Base-by-base conservation (phyloP, 2,113 vertebrate species). In the Cinclus cinclus region DNA sequence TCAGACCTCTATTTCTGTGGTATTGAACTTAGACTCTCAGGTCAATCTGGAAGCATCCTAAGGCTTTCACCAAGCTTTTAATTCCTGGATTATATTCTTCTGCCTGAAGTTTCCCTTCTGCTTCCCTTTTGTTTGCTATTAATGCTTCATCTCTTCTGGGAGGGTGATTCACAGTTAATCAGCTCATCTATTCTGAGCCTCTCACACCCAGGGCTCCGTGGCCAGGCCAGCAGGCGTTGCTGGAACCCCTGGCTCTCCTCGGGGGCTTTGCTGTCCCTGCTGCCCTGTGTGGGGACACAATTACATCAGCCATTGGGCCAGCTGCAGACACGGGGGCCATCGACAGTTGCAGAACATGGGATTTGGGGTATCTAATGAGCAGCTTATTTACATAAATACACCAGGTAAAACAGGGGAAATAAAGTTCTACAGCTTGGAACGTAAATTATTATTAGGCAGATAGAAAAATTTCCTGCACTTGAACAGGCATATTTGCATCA, bases 371-470 rank as follows among this genome's bases (percentile, higher is more conserved):
- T 62, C 90, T 97, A 97, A 97, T 92, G 93, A 97, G 95, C 86
- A 96, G 92, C 90, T 97, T 92, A 85, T 97, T 97, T 96, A 91
- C 91, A 96, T 96, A 96, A 97, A 96, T 53, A 94, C 78, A 96
- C 69, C 94, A 97, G 95, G 95, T 97, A 96, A 96, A 95, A 88
- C 41, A 30, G 82, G 70, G 85, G 64, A 17, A 87, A 92, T 83
- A 56, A 84, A 60, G 50, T 88, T 96, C 90, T 94, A 83, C 78
- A 92, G 79, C 79, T 96, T 87, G 41, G 82, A 98, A 95, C 59
- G 87, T 71, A 89, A 94, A 93, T 74, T 91, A 95, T 55, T 81
- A 75, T 56, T 85, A 94, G 74, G 80, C 81, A 97, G 93, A 95
- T 42, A 95, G 79, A 82, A 52, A 47, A n/a, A 37, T 13, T 67